Percentiles rank a stretch among this genome's conserved stretches.
Conservation (phyloP, 2,797 vertebrate species). For the Anguilla anguilla region DNA sequence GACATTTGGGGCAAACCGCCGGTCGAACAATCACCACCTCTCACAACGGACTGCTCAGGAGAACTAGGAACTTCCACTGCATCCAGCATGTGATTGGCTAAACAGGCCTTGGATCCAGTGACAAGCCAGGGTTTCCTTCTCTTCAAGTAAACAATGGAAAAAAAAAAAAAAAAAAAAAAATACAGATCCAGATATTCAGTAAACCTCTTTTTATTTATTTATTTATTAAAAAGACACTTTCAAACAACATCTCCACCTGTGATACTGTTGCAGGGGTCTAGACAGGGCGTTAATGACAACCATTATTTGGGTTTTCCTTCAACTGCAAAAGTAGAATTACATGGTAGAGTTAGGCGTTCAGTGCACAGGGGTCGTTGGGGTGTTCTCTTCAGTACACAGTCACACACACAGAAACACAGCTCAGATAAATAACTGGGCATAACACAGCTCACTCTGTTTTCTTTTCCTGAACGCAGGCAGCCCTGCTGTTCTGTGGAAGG, state of each 20-base stretch:
- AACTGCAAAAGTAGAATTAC: background rate
- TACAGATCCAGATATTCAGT: conserved; percentile 6
- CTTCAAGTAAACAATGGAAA: background rate
- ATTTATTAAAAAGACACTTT: conserved; percentile 27
- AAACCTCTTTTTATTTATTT: conserved; percentile 22
- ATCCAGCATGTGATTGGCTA: background rate
- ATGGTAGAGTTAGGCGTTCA: background rate
- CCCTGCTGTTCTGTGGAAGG: background rate
- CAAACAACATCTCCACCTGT: conserved; percentile 13
- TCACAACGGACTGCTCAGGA: background rate
- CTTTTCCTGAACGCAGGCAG: background rate
- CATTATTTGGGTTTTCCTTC: background rate
- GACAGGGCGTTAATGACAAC: background rate
- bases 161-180: background rate
- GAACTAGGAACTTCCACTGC: background rate
- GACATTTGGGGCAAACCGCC: background rate
- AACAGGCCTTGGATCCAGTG: background rate
- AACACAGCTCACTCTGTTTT: background rate
- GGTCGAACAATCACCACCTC: background rate
- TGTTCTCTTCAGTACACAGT: background rate
- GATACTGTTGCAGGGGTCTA: background rate
- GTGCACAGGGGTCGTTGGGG: background rate
- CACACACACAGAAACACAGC: background rate
- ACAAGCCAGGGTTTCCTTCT: background rate
- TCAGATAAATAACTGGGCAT: background rate